Percentiles rank a stretch among this genome's conserved stretches.
These are phyloP conservation scores for Taxidea taxus DNA, from an alignment of 2,113 vertebrate genomes.

Conservation along the genomic window DNA sequence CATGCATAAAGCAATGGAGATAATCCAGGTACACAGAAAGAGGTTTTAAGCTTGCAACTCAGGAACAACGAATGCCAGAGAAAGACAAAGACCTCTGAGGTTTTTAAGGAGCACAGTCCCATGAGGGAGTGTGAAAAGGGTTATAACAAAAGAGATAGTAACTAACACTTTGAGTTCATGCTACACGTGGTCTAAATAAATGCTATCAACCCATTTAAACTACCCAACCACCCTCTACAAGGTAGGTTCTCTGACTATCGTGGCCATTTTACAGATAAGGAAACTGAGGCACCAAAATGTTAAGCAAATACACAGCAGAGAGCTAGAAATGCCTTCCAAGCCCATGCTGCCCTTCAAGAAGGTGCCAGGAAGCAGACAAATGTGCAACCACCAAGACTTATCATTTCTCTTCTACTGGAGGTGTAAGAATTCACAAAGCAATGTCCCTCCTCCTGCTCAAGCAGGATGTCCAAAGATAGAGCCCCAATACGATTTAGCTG, in stretches of 20 bases:
- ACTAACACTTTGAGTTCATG: neutral
- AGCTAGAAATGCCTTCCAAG: neutral
- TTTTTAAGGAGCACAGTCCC: neutral
- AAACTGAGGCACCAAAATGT: neutral
- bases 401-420: neutral
- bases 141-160: fast-evolving
- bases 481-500: neutral
- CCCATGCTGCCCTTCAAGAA: neutral
- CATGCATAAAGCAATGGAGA: neutral
- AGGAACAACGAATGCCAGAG: neutral
- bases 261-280: neutral
- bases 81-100: neutral
- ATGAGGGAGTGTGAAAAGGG: neutral
- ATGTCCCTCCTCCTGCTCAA: neutral
- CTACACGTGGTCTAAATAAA: neutral
- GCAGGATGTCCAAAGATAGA: neutral
- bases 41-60: neutral
- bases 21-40: too few relatives aligned
- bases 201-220: neutral
- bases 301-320: neutral
- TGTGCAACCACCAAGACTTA: fast-evolving
- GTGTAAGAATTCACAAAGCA: neutral
- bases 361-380: neutral
- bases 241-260: too few relatives aligned
- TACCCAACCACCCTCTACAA: neutral